These are phyloP conservation scores for Anadara kagoshimensis DNA, from an alignment of 1,140 invertebrate genomes.

Conservation along the genomic window DNA sequence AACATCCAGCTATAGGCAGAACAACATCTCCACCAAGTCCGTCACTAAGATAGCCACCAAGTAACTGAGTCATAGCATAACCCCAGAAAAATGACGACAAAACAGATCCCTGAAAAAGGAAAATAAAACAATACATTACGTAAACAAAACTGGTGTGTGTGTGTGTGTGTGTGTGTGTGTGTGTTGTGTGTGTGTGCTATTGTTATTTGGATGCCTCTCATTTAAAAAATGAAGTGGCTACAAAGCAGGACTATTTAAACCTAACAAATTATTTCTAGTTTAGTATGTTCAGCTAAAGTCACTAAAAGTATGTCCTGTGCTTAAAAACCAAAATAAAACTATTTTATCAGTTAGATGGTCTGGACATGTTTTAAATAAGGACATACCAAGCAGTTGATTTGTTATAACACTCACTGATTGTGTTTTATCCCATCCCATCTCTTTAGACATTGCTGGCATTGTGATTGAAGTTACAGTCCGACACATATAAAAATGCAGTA, in stretches of 20 bases:
- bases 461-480: slow-evolving; percentile 82
- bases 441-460: slow-evolving; percentile 80
- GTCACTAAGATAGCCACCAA: slow-evolving; percentile 83
- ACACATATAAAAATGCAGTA: slow-evolving; percentile 80
- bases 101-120: slow-evolving; percentile 77
- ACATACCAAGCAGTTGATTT: no score
- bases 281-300: no score
- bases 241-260: no score
- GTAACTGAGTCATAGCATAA: slow-evolving; percentile 82
- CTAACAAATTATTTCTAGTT: no score
- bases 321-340: no score
- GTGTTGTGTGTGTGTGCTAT: no score
- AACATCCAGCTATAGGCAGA: slow-evolving; percentile 79
- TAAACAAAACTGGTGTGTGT: no score
- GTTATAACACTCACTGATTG: slow-evolving; percentile 76
- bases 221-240: no score
- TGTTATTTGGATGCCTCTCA: no score
- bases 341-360: no score
- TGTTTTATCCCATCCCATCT: slow-evolving; percentile 83
- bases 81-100: slow-evolving; percentile 87
- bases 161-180: neutral
- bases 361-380: no score
- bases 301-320: no score
- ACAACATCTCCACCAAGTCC: slow-evolving; percentile 82
- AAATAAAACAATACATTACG: slow-evolving; percentile 2